Percentiles rank a stretch among this genome's conserved stretches.
Evolutionary conservation across 2,888 invertebrate species (phyloP).

Genomic region (Nomada ruficornis): DNA sequence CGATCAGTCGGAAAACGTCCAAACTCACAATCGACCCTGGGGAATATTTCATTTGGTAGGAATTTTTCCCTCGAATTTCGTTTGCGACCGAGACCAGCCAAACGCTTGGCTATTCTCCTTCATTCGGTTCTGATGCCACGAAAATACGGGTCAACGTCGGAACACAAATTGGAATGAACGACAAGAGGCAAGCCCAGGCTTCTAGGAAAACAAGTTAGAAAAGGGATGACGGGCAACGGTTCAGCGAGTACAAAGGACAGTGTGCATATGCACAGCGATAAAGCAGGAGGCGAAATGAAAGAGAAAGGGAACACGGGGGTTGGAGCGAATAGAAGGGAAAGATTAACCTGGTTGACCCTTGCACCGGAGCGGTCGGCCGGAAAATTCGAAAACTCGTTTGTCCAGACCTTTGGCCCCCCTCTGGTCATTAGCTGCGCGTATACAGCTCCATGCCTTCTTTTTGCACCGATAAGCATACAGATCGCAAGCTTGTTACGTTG

Average conservation of each 20-base stretch:
- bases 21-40: conserved; percentile 77
- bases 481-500: conserved; percentile 43
- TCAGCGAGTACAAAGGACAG: conserved; percentile 5
- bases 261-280: conserved; percentile 10
- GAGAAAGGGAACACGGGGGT: conserved; percentile 18
- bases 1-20: conserved; percentile 82
- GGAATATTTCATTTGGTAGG: conserved; percentile 79
- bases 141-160: conserved; percentile 68
- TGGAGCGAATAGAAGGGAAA: conserved; percentile 54
- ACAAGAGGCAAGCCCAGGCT: conserved; percentile 5
- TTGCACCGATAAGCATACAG: conserved; percentile 47
- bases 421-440: conserved; percentile 55
- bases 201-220: conserved; percentile 8
- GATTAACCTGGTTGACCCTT: conserved; percentile 67
- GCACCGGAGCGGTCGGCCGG: conserved; percentile 64
- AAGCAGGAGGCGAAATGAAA: conserved; percentile 24
- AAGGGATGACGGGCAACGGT: conserved; percentile 7
- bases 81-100: not conserved
- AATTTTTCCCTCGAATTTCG: conserved; percentile 74
- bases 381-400: conserved; percentile 73
- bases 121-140: conserved; percentile 22
- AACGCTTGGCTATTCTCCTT: conserved; percentile 13
- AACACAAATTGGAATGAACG: conserved; percentile 56
- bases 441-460: conserved; percentile 58
- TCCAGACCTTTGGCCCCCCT: conserved; percentile 53